Percentiles rank a stretch among this genome's conserved stretches.
Evolutionary conservation across 2,888 invertebrate species (phyloP).

Genomic region (Morpho deidamia): DNA sequence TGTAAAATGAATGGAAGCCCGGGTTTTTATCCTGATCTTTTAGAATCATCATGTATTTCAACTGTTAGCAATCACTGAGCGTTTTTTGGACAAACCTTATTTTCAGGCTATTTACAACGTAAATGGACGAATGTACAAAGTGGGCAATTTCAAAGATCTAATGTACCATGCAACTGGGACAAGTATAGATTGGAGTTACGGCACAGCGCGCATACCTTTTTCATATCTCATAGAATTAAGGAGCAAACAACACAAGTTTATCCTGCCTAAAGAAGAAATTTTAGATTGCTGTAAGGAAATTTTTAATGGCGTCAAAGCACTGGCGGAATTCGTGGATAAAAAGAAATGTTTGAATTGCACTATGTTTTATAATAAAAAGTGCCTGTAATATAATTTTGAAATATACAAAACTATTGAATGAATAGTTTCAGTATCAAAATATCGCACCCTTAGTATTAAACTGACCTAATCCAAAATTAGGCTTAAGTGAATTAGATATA

Average conservation of each 20-base stretch:
- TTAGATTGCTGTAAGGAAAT: constrained; percentile 54
- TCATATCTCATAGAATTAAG: constrained; percentile 63
- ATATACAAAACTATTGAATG: background rate
- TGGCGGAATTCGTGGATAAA: constrained; percentile 51
- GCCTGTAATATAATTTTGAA: background rate
- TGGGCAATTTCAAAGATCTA: constrained; percentile 65
- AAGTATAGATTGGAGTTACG: constrained; percentile 71
- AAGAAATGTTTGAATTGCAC: constrained; percentile 49
- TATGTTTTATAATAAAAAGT: constrained; percentile 24
- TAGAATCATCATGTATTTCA: background rate
- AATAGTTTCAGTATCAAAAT: background rate
- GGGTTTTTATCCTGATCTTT: background rate
- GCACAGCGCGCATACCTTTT: constrained; percentile 60
- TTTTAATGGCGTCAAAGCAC: constrained; percentile 47
- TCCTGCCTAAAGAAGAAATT: constrained; percentile 55
- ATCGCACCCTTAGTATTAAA: no score
- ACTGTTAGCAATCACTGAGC: no score
- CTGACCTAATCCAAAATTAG: no score
- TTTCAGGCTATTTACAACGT: constrained; percentile 63
- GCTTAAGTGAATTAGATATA: no score
- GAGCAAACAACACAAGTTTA: constrained; percentile 54
- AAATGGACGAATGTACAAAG: constrained; percentile 63
- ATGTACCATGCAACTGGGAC: constrained; percentile 67
- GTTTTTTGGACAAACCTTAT: background rate
- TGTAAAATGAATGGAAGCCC: no score